Evolutionary conservation across 2,113 vertebrate species (phyloP).

Genomic region (Eulacestoma nigropectus): DNA sequence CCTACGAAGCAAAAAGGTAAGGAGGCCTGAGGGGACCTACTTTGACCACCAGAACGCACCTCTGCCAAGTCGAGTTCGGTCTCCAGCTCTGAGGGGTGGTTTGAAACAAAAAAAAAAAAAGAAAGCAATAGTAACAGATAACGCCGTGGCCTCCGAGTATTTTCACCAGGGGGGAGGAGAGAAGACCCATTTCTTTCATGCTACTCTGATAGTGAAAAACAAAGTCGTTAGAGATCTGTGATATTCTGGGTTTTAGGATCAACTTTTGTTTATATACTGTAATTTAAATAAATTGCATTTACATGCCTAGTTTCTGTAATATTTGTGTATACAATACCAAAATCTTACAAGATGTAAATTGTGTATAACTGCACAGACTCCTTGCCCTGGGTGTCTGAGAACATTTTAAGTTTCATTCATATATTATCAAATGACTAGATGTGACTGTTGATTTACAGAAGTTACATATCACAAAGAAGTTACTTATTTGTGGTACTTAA

Average conservation of each 20-base stretch:
- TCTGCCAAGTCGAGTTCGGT: background rate
- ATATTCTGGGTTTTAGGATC: conserved; percentile 76
- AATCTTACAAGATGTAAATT: conserved; percentile 82
- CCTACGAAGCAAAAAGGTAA: background rate
- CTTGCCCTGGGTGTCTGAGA: conserved; percentile 69
- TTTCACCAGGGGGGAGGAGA: conserved; percentile 25
- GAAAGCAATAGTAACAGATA: conserved; percentile 72
- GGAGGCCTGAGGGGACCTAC: conserved; percentile 37
- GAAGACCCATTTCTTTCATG: conserved; percentile 56
- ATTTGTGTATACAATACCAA: conserved; percentile 82
- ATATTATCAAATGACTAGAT: conserved; percentile 74
- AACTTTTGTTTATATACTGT: conserved; percentile 84
- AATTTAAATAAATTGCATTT: conserved; percentile 80
- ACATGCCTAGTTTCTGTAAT: conserved; percentile 81
- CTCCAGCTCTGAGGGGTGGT: conserved; percentile 23
- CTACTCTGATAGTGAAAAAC: conserved; percentile 57
- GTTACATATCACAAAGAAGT: conserved; percentile 74
- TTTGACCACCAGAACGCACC: background rate
- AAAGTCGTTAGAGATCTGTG: conserved; percentile 57
- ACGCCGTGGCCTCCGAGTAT: background rate
- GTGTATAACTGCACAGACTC: conserved; percentile 78
- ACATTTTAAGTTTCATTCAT: conserved; percentile 74
- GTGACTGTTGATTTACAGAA: conserved; percentile 80
- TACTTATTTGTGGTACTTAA: conserved; percentile 81
- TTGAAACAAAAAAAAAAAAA: background rate